These are phyloP conservation scores for Valencia hispanica DNA, from an alignment of 2,797 vertebrate genomes.

Conservation along the genomic window DNA sequence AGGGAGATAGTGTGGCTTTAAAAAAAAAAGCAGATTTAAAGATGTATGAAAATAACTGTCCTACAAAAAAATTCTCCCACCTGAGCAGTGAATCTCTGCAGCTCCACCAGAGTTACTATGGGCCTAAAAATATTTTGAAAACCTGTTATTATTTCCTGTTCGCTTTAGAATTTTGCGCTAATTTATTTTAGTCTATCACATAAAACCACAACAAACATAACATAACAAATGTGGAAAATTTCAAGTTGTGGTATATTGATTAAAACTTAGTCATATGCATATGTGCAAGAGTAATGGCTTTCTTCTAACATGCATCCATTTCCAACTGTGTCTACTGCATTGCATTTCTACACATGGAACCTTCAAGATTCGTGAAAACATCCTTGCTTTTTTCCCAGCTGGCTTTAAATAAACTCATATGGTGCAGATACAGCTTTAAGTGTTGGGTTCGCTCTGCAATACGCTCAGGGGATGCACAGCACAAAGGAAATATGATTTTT, in stretches of 20 bases:
- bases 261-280: background rate
- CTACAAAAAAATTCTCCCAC: background rate
- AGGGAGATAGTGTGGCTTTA: background rate
- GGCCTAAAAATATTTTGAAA: no score
- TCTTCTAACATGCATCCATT: background rate
- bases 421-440: conserved; percentile 9
- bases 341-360: conserved; percentile 3
- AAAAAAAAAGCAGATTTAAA: background rate
- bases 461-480: conserved; percentile 22
- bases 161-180: no score
- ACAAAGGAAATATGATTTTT: conserved; percentile 42
- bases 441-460: conserved; percentile 21
- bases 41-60: background rate
- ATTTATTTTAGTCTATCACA: background rate
- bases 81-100: background rate
- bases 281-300: background rate
- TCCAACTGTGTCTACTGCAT: background rate
- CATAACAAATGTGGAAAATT: background rate
- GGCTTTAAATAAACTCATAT: conserved; percentile 8
- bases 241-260: background rate
- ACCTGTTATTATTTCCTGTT: no score
- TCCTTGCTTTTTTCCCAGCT: conserved; percentile 18
- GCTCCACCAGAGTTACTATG: no score
- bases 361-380: conserved; percentile 2
- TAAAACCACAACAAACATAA: background rate